phyloP scores from a whole-genome alignment of 2,888 invertebrate genomes.

The Pemphredon lugubris region DNA sequence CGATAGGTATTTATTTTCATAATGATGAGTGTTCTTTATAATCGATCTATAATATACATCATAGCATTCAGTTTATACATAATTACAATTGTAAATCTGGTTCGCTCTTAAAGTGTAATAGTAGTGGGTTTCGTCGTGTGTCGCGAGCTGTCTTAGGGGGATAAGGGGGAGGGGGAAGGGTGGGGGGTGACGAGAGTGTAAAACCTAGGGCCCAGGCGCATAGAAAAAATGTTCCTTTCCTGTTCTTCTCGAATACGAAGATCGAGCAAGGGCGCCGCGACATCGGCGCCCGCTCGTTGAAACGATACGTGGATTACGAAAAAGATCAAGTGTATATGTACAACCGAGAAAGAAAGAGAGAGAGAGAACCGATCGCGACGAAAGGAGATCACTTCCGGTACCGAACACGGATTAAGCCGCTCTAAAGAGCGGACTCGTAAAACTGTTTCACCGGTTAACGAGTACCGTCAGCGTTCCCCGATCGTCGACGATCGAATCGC shows the following conservation, averaged over 20 bases:
- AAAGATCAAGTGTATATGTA: constrained; percentile 57
- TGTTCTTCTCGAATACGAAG: constrained; percentile 3
- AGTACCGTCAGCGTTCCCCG: constrained; percentile 1
- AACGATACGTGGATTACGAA: constrained; percentile 36
- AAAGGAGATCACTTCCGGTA: neutral
- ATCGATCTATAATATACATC: constrained; percentile 81
- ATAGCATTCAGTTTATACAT: constrained; percentile 81
- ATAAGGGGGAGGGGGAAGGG: constrained; percentile 26
- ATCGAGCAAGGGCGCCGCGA: neutral
- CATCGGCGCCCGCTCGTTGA: constrained; percentile 26
- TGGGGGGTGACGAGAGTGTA: constrained; percentile 8
- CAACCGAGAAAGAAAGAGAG: constrained; percentile 50
- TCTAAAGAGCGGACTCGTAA: too few species aligned
- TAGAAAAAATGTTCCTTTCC: constrained; percentile 62
- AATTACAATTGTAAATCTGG: constrained; percentile 80
- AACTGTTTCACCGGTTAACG: too few species aligned
- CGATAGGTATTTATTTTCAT: constrained; percentile 77
- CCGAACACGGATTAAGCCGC: neutral
- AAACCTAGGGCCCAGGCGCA: constrained; percentile 65
- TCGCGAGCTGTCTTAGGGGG: constrained; percentile 52
- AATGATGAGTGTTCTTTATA: constrained; percentile 81
- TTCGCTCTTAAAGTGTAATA: constrained; percentile 71
- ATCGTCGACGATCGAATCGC: constrained; percentile 15
- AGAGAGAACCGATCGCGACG: constrained; percentile 2
- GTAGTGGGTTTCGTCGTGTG: constrained; percentile 72